A percentile compares a stretch with the other conserved stretches of the same genome.
Evolutionary conservation across 1,140 invertebrate genomes (phyloP).

Genomic region (Triops cancriformis): DNA sequence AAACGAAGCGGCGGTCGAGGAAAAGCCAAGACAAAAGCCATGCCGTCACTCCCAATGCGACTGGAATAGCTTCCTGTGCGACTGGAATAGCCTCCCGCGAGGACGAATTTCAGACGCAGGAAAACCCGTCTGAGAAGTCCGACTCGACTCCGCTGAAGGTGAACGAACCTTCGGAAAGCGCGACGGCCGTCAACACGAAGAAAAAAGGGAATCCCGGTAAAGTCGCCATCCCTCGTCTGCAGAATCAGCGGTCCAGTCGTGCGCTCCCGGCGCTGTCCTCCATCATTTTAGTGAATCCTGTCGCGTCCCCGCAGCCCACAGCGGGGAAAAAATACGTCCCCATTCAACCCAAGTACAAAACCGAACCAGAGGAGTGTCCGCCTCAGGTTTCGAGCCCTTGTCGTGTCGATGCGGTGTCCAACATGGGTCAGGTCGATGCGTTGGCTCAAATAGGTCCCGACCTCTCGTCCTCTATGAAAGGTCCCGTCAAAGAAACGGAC

Average conservation of each 20-base stretch:
- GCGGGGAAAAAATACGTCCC: conserved; percentile 42
- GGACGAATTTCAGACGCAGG: neutral
- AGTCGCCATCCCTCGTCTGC: conserved; percentile 31
- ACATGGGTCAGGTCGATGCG: conserved; percentile 52
- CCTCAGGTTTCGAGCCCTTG: conserved; percentile 64
- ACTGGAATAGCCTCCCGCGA: neutral
- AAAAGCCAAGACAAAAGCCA: neutral
- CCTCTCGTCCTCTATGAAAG: neutral
- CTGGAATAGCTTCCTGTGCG: neutral
- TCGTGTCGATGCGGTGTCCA: conserved; percentile 53
- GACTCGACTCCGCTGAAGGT: neutral
- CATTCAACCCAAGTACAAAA: conserved; percentile 41
- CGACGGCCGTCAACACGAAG: conserved; percentile 19
- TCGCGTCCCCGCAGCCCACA: conserved; percentile 12
- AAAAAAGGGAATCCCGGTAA: conserved; percentile 27
- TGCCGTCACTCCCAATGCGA: neutral
- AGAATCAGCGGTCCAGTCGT: conserved; percentile 20
- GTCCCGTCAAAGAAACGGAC: conserved; percentile 54
- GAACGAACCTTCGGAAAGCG: conserved; percentile 14
- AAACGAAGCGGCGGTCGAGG: neutral
- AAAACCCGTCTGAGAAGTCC: neutral
- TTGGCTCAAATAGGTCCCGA: conserved; percentile 31
- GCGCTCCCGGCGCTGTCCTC: conserved; percentile 3
- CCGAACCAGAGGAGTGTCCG: conserved; percentile 59
- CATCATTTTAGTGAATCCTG: conserved; percentile 28